Percentiles rank a stretch among this genome's conserved stretches.
phyloP scores from a whole-genome alignment of 1,140 invertebrate species.

The Nymphalis io region DNA sequence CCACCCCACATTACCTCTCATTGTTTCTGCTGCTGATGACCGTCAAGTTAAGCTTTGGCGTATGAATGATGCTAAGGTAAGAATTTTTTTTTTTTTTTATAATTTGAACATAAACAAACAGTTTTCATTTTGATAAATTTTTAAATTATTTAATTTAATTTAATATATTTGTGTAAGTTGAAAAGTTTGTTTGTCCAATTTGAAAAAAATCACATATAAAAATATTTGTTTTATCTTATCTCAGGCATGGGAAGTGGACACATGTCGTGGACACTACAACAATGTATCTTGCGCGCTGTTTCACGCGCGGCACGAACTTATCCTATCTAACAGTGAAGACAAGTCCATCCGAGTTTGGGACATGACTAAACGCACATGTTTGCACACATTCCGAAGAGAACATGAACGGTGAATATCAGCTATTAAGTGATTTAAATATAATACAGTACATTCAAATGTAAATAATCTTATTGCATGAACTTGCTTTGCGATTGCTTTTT shows the following conservation, averaged over 20 bases:
- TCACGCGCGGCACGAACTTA: slow-evolving; percentile 97
- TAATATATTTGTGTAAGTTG: too few relatives aligned
- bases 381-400: slow-evolving; percentile 97
- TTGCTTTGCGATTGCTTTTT: too few relatives aligned
- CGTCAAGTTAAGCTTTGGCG: slow-evolving; percentile 98
- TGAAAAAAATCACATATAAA: too few relatives aligned
- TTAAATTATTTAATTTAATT: too few relatives aligned
- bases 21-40: slow-evolving; percentile 99
- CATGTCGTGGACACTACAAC: slow-evolving; percentile 99
- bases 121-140: too few relatives aligned
- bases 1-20: slow-evolving; percentile 96
- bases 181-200: too few relatives aligned
- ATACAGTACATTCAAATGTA: not conserved
- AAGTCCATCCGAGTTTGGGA: slow-evolving; percentile 99
- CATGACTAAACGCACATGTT: slow-evolving; percentile 97
- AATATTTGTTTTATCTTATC: not conserved
- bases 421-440: too few relatives aligned
- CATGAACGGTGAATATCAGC: slow-evolving; percentile 88
- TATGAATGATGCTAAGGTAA: slow-evolving; percentile 97
- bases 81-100: not conserved
- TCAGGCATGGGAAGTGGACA: slow-evolving; percentile 99
- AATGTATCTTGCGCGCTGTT: slow-evolving; percentile 99
- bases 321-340: slow-evolving; percentile 98
- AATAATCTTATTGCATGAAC: too few relatives aligned
- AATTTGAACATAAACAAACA: too few relatives aligned